A percentile compares a stretch with the other conserved stretches of the same genome.
Evolutionary conservation across 2,113 vertebrate species (phyloP).

Genomic region (Cottus gobio): DNA sequence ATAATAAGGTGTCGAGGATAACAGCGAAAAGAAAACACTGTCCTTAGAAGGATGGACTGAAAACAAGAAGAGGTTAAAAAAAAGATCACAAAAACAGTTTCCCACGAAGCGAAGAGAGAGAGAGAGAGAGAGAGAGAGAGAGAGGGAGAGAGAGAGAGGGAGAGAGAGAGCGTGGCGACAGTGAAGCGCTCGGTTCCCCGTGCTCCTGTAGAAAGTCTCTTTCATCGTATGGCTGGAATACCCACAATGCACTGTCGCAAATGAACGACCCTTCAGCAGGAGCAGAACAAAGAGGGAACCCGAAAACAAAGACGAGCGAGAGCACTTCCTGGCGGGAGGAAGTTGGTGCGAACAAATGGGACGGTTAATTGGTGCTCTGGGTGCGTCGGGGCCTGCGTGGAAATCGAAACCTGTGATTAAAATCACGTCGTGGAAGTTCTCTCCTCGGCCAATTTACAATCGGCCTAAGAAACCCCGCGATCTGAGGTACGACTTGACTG

Average conservation of each 20-base stretch:
- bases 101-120: neutral
- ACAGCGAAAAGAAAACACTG: neutral
- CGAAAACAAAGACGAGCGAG: conserved; percentile 5
- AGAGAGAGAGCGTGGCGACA: too few relatives aligned
- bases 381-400: neutral
- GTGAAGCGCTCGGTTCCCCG: neutral
- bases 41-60: neutral
- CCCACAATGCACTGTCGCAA: conserved; percentile 1
- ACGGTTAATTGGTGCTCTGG: neutral
- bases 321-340: neutral
- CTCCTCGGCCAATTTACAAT: conserved; percentile 12
- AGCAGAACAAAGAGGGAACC: conserved; percentile 35
- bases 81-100: neutral
- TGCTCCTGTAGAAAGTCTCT: conserved; percentile 35
- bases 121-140: too few relatives aligned
- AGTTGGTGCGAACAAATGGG: neutral
- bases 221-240: conserved; percentile 45
- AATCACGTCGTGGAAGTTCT: conserved; percentile 20
- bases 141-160: too few relatives aligned
- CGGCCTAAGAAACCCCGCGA: neutral
- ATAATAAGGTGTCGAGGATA: conserved; percentile 5
- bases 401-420: neutral
- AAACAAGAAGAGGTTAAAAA: neutral
- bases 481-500: conserved; percentile 27
- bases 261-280: neutral